Evolutionary conservation across 2,888 invertebrate species (phyloP).

Genomic region (Atethmia centrago): DNA sequence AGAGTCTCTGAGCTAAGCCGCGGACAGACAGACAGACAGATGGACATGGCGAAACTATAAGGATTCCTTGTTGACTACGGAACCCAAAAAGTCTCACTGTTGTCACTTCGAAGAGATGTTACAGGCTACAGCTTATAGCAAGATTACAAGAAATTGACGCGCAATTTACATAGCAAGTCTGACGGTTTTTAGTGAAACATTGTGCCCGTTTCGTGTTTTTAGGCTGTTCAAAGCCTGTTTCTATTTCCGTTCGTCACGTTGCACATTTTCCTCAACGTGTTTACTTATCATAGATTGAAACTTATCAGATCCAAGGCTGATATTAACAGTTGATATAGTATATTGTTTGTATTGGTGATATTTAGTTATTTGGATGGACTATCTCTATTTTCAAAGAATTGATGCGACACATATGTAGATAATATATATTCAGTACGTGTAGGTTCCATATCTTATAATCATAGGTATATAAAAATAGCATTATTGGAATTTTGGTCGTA

Average conservation of each 20-base stretch:
- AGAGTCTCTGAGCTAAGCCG: no score
- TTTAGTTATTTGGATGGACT: constrained; percentile 23
- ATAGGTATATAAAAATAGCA: constrained; percentile 24
- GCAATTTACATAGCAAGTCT: constrained; percentile 6
- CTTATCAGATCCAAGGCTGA: constrained; percentile 31
- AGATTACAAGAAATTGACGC: constrained; percentile 6
- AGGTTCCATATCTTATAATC: constrained; percentile 24
- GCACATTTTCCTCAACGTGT: constrained; percentile 42
- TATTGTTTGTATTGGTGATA: no score
- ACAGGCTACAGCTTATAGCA: not conserved
- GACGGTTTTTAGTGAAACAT: not conserved
- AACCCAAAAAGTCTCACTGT: constrained; percentile 18
- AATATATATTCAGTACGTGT: constrained; percentile 1
- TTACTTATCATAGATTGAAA: constrained; percentile 35
- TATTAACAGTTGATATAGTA: constrained; percentile 26
- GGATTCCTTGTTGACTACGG: no score
- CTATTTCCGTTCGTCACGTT: constrained; percentile 29
- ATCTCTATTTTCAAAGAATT: constrained; percentile 35
- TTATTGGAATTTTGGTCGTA: constrained; percentile 1
- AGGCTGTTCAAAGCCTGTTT: constrained; percentile 15
- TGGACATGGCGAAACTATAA: no score
- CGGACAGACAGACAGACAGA: no score
- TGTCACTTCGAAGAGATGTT: constrained; percentile 5
- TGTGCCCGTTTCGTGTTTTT: constrained; percentile 4
- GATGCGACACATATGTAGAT: constrained; percentile 4